Evolutionary conservation across 2,113 vertebrate genomes (phyloP).

Genomic region (Seriola rivoliana): DNA sequence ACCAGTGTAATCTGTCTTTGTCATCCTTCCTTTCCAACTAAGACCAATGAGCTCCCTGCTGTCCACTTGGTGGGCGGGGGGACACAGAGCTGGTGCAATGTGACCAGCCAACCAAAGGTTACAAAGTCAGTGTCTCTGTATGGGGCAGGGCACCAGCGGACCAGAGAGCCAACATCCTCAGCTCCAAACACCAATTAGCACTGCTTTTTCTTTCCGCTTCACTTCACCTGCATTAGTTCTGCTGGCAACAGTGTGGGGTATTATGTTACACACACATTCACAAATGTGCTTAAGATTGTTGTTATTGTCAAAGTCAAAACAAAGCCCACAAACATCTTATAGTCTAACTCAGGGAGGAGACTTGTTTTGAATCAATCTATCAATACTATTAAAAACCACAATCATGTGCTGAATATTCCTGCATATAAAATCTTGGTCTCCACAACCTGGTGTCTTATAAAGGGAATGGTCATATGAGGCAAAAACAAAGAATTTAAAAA

Average conservation of each 20-base stretch:
- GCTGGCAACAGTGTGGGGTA: background rate
- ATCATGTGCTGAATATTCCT: background rate
- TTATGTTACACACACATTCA: background rate
- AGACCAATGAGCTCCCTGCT: conserved; percentile 9
- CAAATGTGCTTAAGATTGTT: background rate
- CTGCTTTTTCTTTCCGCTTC: conserved; percentile 75
- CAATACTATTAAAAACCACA: background rate
- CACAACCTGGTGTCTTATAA: background rate
- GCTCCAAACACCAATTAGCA: conserved; percentile 54
- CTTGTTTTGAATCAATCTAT: background rate
- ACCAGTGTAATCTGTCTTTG: conserved; percentile 17
- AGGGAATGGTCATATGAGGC: background rate
- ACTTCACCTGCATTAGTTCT: conserved; percentile 24
- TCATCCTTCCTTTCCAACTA: conserved; percentile 5
- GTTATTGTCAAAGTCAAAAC: background rate
- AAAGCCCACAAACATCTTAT: background rate
- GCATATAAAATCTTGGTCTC: background rate
- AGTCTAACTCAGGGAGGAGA: background rate
- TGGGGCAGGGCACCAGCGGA: conserved; percentile 45
- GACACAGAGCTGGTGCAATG: conserved; percentile 7
- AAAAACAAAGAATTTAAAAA: background rate
- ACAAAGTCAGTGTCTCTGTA: conserved; percentile 28
- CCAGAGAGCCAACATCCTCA: conserved; percentile 18
- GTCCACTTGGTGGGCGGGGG: conserved; percentile 10
- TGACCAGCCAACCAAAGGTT: conserved; percentile 41